Conservation (phyloP, 1,140 invertebrate genomes). For the Leptonema lineaticorne region DNA sequence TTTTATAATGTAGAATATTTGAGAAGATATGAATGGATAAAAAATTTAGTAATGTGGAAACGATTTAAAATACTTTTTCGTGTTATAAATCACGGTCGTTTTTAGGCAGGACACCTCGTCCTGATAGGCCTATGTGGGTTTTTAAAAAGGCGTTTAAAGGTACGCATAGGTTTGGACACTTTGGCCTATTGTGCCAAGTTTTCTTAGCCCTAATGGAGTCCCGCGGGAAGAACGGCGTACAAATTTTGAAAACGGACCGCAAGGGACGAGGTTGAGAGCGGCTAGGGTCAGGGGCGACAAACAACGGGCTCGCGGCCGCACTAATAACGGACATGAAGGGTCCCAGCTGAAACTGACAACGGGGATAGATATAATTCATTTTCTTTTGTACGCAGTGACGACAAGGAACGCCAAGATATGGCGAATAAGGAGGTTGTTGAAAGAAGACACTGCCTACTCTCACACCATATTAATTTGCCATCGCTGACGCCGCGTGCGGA, state of each 20-base stretch:
- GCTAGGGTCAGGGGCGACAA: slow-evolving; percentile 14
- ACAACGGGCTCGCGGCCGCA: slow-evolving; percentile 16
- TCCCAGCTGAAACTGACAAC: slow-evolving; percentile 31
- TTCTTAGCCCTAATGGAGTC: slow-evolving; percentile 12
- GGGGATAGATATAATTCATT: slow-evolving; percentile 31
- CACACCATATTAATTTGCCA: too few species aligned
- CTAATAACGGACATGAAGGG: slow-evolving; percentile 26
- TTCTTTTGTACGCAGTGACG: slow-evolving; percentile 28
- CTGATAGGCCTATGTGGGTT: not conserved
- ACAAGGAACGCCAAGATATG: slow-evolving; percentile 1
- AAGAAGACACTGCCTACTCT: too few species aligned
- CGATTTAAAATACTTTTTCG: too few species aligned
- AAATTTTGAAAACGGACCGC: too few species aligned
- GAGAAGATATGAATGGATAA: too few species aligned
- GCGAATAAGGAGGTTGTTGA: too few species aligned
- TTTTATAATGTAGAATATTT: too few species aligned
- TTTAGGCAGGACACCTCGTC: not conserved
- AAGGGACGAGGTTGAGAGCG: not conserved
- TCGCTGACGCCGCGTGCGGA: too few species aligned
- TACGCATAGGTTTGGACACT: too few species aligned
- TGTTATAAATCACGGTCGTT: not conserved
- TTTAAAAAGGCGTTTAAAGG: slow-evolving; percentile 19
- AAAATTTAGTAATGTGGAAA: too few species aligned
- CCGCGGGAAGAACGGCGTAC: not conserved
- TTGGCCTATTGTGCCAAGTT: slow-evolving; percentile 7